Conservation (phyloP, 2,113 vertebrate species). For the Crypturellus undulatus region DNA sequence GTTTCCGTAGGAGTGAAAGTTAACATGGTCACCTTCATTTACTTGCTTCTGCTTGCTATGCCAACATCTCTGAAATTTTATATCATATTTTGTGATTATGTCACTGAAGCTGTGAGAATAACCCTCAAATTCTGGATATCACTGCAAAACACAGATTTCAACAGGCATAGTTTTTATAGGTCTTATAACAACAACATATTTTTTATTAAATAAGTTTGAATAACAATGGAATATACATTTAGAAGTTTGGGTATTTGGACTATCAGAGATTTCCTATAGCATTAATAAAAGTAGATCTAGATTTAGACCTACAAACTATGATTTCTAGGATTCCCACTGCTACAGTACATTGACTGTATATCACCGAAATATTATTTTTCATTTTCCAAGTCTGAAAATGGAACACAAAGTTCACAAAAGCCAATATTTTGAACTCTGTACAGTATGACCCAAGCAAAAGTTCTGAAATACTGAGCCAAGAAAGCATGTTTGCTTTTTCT, state of each 20-base stretch:
- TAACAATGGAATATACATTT: neutral
- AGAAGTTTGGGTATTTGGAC: neutral
- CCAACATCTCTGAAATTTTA: conserved; percentile 10
- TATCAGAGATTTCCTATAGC: neutral
- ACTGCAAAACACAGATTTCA: neutral
- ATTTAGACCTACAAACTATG: neutral
- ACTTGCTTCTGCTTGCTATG: conserved; percentile 43
- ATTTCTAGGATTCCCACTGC: neutral
- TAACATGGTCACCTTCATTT: neutral
- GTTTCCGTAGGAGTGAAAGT: conserved; percentile 40
- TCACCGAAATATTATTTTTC: neutral
- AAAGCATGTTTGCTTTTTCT: neutral
- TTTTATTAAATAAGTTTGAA: neutral
- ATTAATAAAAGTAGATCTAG: neutral
- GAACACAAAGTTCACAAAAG: neutral
- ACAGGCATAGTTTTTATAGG: neutral
- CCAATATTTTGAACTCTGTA: neutral
- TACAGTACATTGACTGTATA: neutral
- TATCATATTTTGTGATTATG: neutral
- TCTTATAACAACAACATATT: neutral
- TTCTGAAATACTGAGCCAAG: neutral
- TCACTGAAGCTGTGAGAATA: neutral
- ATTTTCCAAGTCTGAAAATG: neutral
- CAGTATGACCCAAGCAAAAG: neutral
- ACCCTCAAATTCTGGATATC: neutral